A percentile compares a stretch with the other conserved stretches of the same genome.
Conservation (phyloP, 2,888 invertebrate species). For the Sepioteuthis lessoniana region DNA sequence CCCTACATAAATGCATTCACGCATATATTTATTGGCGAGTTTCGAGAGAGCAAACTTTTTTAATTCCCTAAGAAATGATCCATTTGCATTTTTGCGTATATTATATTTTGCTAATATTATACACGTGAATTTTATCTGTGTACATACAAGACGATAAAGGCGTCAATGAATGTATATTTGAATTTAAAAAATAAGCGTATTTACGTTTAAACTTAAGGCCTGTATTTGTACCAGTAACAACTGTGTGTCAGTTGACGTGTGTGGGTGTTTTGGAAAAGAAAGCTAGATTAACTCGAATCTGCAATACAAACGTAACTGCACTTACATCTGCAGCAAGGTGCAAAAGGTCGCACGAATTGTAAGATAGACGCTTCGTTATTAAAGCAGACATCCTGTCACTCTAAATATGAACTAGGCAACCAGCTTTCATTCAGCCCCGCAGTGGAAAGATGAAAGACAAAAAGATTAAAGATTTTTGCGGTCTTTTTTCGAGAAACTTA, state of each 20-base stretch:
- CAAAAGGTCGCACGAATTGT: neutral
- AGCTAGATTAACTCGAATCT: neutral
- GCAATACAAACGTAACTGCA: neutral
- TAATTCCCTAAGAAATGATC: neutral
- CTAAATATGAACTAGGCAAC: neutral
- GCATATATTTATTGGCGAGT: neutral
- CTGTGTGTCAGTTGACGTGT: neutral
- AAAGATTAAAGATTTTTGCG: neutral
- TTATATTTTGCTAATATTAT: no score
- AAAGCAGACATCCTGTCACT: neutral
- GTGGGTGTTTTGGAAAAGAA: neutral
- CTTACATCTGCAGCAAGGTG: neutral
- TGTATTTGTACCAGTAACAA: neutral
- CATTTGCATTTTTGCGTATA: neutral
- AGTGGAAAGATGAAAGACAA: slow-evolving; percentile 1
- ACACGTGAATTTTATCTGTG: no score
- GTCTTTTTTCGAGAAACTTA: neutral
- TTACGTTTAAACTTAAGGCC: no score
- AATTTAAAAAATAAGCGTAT: no score
- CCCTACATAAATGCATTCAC: no score
- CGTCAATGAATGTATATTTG: no score
- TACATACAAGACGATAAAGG: no score
- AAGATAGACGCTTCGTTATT: neutral
- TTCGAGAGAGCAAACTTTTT: neutral
- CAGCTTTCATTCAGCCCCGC: neutral